Conservation (phyloP, 2,113 vertebrate species). For the Acanthisitta chloris region DNA sequence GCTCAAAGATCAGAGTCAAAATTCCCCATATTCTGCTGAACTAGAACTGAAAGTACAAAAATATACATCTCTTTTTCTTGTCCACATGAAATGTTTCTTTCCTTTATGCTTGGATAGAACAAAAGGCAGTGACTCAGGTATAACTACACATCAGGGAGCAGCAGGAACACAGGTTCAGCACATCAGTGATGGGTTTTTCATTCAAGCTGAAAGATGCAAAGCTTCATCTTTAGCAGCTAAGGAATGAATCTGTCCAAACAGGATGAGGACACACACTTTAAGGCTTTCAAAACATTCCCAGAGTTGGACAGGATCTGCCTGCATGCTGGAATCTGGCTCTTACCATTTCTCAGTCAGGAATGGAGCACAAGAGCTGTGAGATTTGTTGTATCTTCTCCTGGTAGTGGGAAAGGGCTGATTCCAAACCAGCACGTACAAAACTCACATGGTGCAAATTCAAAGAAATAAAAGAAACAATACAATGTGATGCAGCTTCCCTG, state of each 20-base stretch:
- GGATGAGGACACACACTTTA: background rate
- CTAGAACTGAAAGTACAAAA: rapidly evolving
- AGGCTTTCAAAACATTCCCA: constrained; percentile 5
- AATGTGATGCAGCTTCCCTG: background rate
- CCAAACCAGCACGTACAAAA: background rate
- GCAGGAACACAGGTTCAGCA: background rate
- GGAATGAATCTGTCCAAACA: background rate
- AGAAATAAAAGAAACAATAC: background rate
- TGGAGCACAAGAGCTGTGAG: background rate
- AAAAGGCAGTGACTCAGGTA: background rate
- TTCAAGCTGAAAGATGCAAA: background rate
- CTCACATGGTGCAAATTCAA: background rate
- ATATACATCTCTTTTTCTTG: background rate
- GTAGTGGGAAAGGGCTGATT: background rate
- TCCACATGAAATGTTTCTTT: background rate
- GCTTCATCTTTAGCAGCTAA: background rate
- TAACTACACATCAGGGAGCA: background rate
- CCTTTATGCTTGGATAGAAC: background rate
- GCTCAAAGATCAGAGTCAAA: background rate
- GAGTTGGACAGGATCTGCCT: background rate
- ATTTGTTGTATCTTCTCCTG: background rate
- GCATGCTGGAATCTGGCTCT: background rate
- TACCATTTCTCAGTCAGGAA: background rate
- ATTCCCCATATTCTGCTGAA: background rate
- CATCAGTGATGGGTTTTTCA: background rate